Base-by-base conservation (phyloP, 2,888 invertebrate genomes). In the Drosophila trichaetosa region DNA sequence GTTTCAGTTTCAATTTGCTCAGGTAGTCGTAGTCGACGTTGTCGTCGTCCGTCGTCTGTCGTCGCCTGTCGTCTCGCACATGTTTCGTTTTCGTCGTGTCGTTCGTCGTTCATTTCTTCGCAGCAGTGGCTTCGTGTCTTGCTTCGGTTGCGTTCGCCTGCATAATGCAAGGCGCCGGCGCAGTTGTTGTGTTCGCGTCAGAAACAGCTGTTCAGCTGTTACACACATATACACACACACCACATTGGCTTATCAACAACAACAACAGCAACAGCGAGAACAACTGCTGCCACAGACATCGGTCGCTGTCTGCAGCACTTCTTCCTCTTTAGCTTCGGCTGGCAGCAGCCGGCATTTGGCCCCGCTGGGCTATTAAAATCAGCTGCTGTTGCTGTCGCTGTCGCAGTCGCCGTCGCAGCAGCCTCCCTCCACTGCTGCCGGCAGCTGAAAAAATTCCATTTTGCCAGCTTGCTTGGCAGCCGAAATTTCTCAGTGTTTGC, bases 351-450 rank as follows among this genome's bases (percentile, higher is more conserved):
- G 89, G 87, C 82, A 77, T 81, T 83, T 82, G 72, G 89, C 87
- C 89, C 88, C 84, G 83, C 82, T 81, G 89, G 90, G 90, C 90
- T 90, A 90, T 87, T 87, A 87, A 90, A 90, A 87, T 87, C 87
- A 87, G 90, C 87, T 87, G 80, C 81, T 80, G 80, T 63, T 56
- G 89, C 87, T 77, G 82, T 66, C 57, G 70, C 71, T 48, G 71
- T 60, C 71, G 73, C 73, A 68, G 73, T 42, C 42, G 42, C 78
- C 66, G 76, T 70, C 18, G 52, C 52, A 33, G 21, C 53, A 33
- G 33, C 33, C 33, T n/a, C 73, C 71, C 21, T 46, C 38, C 53
- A 70, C 56, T 78, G 76, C 70, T 48, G 72, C 69, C 69, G 80
- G 90, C 85, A 86, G 88, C 90, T 89, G 89, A 89, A 86, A 85